These are phyloP conservation scores for Erithacus rubecula DNA, from an alignment of 2,797 vertebrate species.

Conservation along the genomic window DNA sequence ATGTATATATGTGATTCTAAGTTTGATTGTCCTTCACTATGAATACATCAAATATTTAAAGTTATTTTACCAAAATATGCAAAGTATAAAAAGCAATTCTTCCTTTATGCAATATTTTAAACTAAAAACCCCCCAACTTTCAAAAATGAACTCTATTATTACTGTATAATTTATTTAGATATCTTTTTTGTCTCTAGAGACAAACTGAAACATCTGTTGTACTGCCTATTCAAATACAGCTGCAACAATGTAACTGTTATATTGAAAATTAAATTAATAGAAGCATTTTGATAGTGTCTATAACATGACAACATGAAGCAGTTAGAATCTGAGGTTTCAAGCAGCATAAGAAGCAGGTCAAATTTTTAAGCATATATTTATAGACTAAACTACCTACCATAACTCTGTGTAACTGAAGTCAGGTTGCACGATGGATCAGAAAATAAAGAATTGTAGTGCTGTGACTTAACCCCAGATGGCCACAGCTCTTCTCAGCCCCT, in stretches of 20 bases:
- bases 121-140: fast-evolving
- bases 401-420: background rate
- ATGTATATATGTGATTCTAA: background rate
- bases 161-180: background rate
- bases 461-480: background rate
- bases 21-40: background rate
- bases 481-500: background rate
- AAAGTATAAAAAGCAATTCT: background rate
- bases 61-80: background rate
- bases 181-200: background rate
- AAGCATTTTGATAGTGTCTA: background rate
- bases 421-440: background rate
- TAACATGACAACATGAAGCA: background rate
- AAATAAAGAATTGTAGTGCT: background rate
- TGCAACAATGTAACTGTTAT: background rate
- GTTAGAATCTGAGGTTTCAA: background rate
- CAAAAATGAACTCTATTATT: background rate
- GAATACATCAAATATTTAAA: background rate
- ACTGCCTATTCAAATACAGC: background rate
- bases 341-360: background rate
- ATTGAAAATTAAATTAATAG: background rate
- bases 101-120: background rate
- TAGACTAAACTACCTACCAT: background rate
- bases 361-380: background rate
- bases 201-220: background rate